These are phyloP conservation scores for Thereva nobilitata DNA, from an alignment of 2,888 invertebrate species.

Conservation along the genomic window DNA sequence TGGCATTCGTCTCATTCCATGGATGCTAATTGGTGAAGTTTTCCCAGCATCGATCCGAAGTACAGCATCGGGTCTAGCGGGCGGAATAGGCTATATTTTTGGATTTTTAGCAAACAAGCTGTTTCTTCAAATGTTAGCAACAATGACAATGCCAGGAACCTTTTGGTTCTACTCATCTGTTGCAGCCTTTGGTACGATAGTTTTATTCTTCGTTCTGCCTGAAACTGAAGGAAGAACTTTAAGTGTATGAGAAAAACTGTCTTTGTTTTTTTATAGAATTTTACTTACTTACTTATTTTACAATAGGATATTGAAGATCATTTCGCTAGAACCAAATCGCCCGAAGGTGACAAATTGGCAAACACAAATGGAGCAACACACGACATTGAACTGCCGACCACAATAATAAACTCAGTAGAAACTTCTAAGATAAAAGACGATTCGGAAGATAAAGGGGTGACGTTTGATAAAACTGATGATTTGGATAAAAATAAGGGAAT, in stretches of 20 bases:
- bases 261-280: neutral
- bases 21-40: slow-evolving; percentile 81
- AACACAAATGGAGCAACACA: neutral
- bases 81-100: slow-evolving; percentile 75
- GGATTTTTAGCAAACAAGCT: slow-evolving; percentile 76
- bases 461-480: too few relatives aligned
- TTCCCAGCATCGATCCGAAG: slow-evolving; percentile 71
- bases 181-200: slow-evolving; percentile 66
- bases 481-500: too few relatives aligned
- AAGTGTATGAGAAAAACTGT: slow-evolving; percentile 1
- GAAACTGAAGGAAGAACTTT: slow-evolving; percentile 79
- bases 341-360: neutral
- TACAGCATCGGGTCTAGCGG: slow-evolving; percentile 72
- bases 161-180: slow-evolving; percentile 72
- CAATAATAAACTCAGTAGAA: too few relatives aligned
- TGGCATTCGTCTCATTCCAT: slow-evolving; percentile 73
- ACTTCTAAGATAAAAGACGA: too few relatives aligned
- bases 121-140: slow-evolving; percentile 68
- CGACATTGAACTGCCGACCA: too few relatives aligned
- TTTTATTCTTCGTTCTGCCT: slow-evolving; percentile 72
- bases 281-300: neutral
- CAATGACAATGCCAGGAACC: slow-evolving; percentile 70
- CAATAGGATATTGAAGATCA: slow-evolving; percentile 18
- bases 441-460: too few relatives aligned
- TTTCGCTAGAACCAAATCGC: slow-evolving; percentile 1